Base-by-base conservation (phyloP, 1,140 invertebrate genomes). In the Formica selysi region DNA sequence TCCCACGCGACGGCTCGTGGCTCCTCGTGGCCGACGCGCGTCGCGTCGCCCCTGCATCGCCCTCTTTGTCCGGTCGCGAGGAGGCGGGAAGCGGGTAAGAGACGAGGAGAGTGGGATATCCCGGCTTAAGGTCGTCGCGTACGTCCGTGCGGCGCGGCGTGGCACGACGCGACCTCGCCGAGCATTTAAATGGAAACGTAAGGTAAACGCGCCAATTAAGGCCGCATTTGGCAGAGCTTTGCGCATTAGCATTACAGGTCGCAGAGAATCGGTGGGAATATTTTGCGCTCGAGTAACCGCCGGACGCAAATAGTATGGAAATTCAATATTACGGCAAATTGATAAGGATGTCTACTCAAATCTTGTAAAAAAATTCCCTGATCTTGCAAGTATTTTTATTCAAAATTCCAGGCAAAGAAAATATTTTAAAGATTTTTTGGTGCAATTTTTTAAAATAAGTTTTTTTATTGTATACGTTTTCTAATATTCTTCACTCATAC, bases 1-100 rank as follows among this genome's bases (percentile, higher is more conserved):
- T 94, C 93, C 93, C 94, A 94, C 94, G 94, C 94, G 94, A 93
- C 94, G 93, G 93, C 92, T 93, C 93, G 92, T 92, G 92, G 91
- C 92, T 90, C 89, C 91, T 92, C 91, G 91, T 92, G 92, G 92
- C 92, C 80, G 90, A 92, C 92, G 91, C 89, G 91, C 91, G 90
- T 91, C 90, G 87, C 85, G 87, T 89, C 80, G 85, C 48, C 84
- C 76, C 88, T 68, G n/a, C 86, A 57, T 74, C 68, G 64, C 57
- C 41, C 44, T 74, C 83, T 36, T 86, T 65, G 76, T 61, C 61
- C 41, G 84, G 73, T 48, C 83, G 29, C 32, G 57, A 68, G 26
- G 26, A 64, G 48, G 84, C 38, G 41, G 62, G 48, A 51, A n/a
- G 26, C 51, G 57, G 88, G 61, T 71, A 70, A 48, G 76, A 76